Percentiles rank a stretch among this genome's conserved stretches.
Conservation (phyloP, 2,888 invertebrate genomes). For the Acronicta leporina region DNA sequence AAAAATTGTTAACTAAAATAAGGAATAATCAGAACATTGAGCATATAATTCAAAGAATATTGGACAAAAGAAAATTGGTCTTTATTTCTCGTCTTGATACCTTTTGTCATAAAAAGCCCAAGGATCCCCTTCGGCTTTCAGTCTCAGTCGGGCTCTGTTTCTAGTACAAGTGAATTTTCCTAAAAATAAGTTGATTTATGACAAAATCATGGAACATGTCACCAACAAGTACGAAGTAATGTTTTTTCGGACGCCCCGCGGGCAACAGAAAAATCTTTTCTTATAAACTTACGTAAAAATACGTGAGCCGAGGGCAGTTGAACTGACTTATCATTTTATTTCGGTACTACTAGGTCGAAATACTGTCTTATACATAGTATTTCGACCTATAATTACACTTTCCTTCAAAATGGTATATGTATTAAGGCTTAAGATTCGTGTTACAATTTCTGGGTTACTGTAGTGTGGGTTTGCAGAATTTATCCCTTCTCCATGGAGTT, state of each 20-base stretch:
- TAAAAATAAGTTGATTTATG: constrained; percentile 30
- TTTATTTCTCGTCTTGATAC: not conserved
- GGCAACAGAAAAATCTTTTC: constrained; percentile 23
- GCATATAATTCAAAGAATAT: too few relatives aligned
- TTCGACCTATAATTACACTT: too few relatives aligned
- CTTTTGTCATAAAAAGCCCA: not conserved
- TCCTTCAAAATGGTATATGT: too few relatives aligned
- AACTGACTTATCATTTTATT: not conserved
- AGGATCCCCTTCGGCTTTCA: too few relatives aligned
- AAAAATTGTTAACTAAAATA: too few relatives aligned
- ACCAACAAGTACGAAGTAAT: constrained; percentile 29
- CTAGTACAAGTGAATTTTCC: constrained; percentile 10
- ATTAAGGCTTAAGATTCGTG: too few relatives aligned
- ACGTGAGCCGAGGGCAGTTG: constrained; percentile 7
- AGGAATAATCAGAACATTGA: too few relatives aligned
- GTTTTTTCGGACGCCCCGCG: constrained; percentile 16
- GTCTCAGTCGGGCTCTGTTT: not conserved
- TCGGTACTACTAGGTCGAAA: not conserved
- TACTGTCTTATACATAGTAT: not conserved
- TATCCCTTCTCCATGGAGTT: too few relatives aligned
- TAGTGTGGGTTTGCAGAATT: too few relatives aligned
- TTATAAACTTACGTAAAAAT: constrained; percentile 31
- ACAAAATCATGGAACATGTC: constrained; percentile 23
- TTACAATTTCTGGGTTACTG: too few relatives aligned
- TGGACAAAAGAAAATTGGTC: not conserved